These are phyloP conservation scores for Calliphora vomitoria DNA, from an alignment of 2,888 invertebrate species.

Conservation along the genomic window DNA sequence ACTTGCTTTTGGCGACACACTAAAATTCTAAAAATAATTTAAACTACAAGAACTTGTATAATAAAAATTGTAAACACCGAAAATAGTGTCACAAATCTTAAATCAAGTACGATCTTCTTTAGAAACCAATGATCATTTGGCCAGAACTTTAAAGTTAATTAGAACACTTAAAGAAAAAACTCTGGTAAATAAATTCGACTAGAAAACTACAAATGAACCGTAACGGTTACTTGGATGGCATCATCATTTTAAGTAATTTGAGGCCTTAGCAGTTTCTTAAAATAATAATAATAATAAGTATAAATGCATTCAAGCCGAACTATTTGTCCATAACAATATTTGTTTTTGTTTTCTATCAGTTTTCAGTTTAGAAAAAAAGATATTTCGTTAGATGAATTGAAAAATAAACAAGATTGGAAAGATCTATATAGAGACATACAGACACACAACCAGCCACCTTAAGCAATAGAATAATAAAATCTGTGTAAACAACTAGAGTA, in stretches of 20 bases:
- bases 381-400: conserved; percentile 18
- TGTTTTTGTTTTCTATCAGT: not conserved
- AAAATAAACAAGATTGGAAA: not conserved
- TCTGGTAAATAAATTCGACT: conserved; percentile 21
- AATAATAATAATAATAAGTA: not conserved
- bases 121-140: not conserved
- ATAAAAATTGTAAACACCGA: not conserved
- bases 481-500: not conserved
- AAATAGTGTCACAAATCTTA: not conserved
- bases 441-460: not conserved
- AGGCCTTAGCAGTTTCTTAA: not conserved
- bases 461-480: conserved; percentile 31
- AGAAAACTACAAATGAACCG: conserved; percentile 41
- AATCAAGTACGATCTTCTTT: not conserved
- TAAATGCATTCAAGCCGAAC: conserved; percentile 43
- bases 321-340: not conserved
- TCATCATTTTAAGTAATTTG: conserved; percentile 30
- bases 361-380: conserved; percentile 22
- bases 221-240: conserved; percentile 31
- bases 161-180: not conserved
- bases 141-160: not conserved
- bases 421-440: not conserved
- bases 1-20: not conserved
- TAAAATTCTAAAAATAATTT: not conserved
- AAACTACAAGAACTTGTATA: not conserved